Conservation (phyloP, 1,140 invertebrate species). For the Chionoecetes opilio region DNA sequence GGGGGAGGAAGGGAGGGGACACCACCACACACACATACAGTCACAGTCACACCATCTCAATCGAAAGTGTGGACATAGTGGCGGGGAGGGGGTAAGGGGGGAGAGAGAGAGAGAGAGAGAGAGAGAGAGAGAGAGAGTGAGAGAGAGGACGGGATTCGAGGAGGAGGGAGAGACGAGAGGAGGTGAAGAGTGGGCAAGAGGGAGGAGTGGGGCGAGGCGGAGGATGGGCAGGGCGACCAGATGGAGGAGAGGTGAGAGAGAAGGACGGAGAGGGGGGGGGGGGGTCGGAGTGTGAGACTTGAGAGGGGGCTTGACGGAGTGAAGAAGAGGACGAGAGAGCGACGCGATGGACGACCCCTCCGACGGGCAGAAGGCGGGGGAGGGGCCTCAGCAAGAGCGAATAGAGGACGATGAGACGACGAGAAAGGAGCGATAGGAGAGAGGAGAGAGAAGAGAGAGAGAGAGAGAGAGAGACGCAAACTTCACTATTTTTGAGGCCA, state of each 20-base stretch:
- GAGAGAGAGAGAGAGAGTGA: not conserved
- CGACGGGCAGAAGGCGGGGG: no score
- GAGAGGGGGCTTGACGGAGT: no score
- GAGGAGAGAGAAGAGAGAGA: not conserved
- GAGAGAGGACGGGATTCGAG: not conserved
- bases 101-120: not conserved
- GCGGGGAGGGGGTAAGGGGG: not conserved
- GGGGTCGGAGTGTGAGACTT: not conserved
- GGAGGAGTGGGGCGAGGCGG: no score
- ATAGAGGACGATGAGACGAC: not conserved
- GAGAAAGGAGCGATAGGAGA: no score
- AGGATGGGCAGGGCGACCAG: not conserved
- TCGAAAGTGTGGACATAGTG: not conserved
- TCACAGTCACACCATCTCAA: no score
- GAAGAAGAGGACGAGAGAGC: no score
- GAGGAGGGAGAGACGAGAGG: not conserved
- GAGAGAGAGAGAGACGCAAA: slow-evolving; percentile 15
- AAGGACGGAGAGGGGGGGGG: no score
- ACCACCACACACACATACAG: no score
- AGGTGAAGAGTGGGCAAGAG: not conserved
- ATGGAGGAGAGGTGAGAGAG: not conserved
- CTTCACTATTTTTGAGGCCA: not conserved
- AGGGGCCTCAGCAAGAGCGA: no score
- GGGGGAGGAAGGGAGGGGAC: not conserved
- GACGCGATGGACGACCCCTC: no score